Percentiles rank a stretch among this genome's conserved stretches.
phyloP scores from a whole-genome alignment of 2,888 invertebrate genomes.

The Coelinius sp. region DNA sequence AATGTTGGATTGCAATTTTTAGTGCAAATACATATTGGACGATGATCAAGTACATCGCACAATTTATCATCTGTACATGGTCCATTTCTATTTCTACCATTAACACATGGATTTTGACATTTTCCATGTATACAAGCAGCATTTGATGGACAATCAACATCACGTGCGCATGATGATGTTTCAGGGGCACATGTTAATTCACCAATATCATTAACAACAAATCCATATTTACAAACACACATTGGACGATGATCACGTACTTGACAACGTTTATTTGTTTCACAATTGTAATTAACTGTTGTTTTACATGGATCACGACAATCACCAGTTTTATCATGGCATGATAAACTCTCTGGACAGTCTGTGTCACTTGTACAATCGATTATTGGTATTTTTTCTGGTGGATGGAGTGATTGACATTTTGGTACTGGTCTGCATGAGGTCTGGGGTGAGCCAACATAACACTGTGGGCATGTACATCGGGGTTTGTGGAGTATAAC shows the following conservation, averaged over 20 bases:
- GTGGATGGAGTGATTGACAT: constrained; percentile 79
- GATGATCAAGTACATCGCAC: constrained; percentile 90
- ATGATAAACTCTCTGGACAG: constrained; percentile 83
- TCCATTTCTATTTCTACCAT: constrained; percentile 73
- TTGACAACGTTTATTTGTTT: constrained; percentile 88
- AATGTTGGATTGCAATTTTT: constrained; percentile 89
- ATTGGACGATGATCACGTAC: constrained; percentile 87
- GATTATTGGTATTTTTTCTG: constrained; percentile 73
- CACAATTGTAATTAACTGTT: constrained; percentile 77
- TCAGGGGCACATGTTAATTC: constrained; percentile 90
- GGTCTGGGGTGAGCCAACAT: constrained; percentile 85
- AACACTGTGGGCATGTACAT: constrained; percentile 91
- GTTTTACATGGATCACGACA: constrained; percentile 86
- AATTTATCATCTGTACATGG: constrained; percentile 85
- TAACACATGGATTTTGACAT: constrained; percentile 89
- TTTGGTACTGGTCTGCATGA: constrained; percentile 85
- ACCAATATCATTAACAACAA: constrained; percentile 88
- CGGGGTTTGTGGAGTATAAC: constrained; percentile 87
- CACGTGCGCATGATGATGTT: constrained; percentile 83
- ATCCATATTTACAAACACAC: constrained; percentile 91
- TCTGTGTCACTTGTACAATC: constrained; percentile 79
- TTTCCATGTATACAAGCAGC: constrained; percentile 86
- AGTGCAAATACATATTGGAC: constrained; percentile 88
- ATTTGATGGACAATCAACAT: constrained; percentile 89
- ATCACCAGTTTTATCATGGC: constrained; percentile 79